Evolutionary conservation across 2,888 invertebrate genomes (phyloP), one percentile per base, ranked within the genome.

Genomic region (Acleris holmiana): DNA sequence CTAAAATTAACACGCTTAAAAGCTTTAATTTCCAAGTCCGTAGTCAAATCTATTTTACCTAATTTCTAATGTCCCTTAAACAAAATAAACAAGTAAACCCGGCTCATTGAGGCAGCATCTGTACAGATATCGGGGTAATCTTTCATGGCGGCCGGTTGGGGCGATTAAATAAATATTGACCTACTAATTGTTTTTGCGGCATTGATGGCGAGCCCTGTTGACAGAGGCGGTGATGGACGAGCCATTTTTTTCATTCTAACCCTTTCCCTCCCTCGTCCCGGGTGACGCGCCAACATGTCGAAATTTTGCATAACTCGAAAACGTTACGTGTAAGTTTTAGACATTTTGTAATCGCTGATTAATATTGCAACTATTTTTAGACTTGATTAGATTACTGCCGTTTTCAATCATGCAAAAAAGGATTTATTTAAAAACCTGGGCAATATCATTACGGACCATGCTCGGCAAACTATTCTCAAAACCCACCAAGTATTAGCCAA

Each of bases 161-260:
- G 83, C 80, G 85, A 89, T 89, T 86, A 88, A 88, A 91, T 89
- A 89, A 89, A 90, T 88, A 91, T 91, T 88, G 89, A 87, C 86
- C 84, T 86, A 87, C 86, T 89, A 89, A 91, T 91, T 91, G 88
- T 89, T 90, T 89, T 89, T 89, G 86, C 83, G 86, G 87, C 86
- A 84, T 86, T 83, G 86, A 86, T 80, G 85, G 82, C 83, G 76
- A 76, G 74, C 80, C 78, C 74, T 84, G 90, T 88, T 88, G 91
- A 91, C 89, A 89, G 82, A 85, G 83, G 82, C 81, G 67, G 80
- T 91, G 90, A 91, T 90, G 82, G 82, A 91, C 84, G 89, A 89
- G 77, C 86, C 80, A 88, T 54, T 88, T 89, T 89, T 86, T 82
- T 80, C 78, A 79, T 79, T 79, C 82, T 77, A 76, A 81, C 82